Evolutionary conservation across 1,140 invertebrate species (phyloP), one percentile per base, ranked within the genome.

Genomic region (Mylabris phalerata): DNA sequence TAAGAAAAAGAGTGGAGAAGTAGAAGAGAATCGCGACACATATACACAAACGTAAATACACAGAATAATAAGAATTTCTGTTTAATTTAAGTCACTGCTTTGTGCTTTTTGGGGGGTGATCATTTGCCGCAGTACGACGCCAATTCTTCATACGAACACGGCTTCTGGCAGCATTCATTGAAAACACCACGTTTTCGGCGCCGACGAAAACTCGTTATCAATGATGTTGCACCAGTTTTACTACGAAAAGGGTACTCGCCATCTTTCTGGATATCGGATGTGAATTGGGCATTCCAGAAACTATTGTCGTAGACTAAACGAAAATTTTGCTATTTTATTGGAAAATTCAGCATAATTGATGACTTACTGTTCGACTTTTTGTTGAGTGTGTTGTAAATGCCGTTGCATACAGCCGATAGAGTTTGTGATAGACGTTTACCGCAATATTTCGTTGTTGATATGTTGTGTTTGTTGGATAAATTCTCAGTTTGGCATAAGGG

Each of bases 131-230:
- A 62, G 27, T 62, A 62, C n/a, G 11, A 46, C 1, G 46, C 49
- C 40, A 76, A 60, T 64, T 75, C 75, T 44, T 63, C 64, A 24
- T 72, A 60, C 25, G 69, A 73, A 59, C 75, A 76, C 6, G 73
- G 60, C 45, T 76, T 76, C 10, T 73, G 71, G 44, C 75, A 75
- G 59, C 75, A 76, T 58, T 76, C 75, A 43, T 66, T 73, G 50
- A 73, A 73, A 5, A 76, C 66, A 6, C 63, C 63, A 2, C 73
- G 63, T 48, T 75, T 75, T 32, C 67, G 65, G 11, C 73, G 61
- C 5, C 66, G 61, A 1, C 66, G 60, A 4, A 66, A 51, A 11
- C 51, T 60, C 13, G 57, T 65, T 5, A 73, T 71, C 27, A 67
- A 66, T 9, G 71, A 65, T 9, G 58, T 57, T 9, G 69, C 27